Conservation (phyloP, 2,888 invertebrate species). For the Microplitis deprimator region DNA sequence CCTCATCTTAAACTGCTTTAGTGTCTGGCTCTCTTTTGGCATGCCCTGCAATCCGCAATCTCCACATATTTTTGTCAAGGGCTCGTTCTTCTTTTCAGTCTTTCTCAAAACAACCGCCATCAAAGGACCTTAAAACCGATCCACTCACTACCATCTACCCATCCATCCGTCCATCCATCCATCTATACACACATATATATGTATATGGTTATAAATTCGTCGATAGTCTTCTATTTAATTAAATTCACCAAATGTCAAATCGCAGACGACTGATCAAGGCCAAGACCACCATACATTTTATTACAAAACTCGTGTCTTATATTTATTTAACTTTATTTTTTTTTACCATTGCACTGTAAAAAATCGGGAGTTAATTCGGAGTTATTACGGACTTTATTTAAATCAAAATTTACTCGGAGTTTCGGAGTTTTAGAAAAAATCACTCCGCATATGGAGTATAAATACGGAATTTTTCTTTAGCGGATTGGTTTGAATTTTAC, state of each 20-base stretch:
- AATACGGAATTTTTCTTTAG: too few relatives aligned
- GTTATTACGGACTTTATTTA: too few relatives aligned
- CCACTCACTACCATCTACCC: conserved; percentile 19
- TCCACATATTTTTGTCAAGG: conserved; percentile 53
- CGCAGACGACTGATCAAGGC: conserved; percentile 6
- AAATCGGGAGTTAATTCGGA: too few relatives aligned
- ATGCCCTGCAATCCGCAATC: conserved; percentile 56
- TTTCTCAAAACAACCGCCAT: conserved; percentile 32
- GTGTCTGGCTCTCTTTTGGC: not conserved
- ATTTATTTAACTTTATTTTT: too few relatives aligned
- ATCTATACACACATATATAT: conserved; percentile 1
- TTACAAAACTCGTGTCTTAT: not conserved
- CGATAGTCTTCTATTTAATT: conserved; percentile 28
- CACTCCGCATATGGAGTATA: too few relatives aligned
- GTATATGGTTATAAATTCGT: conserved; percentile 25
- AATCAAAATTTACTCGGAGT: too few relatives aligned
- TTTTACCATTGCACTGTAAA: too few relatives aligned
- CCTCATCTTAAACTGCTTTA: conserved; percentile 3
- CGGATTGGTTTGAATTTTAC: too few relatives aligned
- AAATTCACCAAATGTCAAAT: conserved; percentile 24
- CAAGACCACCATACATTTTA: conserved; percentile 16
- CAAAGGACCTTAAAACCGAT: conserved; percentile 44
- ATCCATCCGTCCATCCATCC: not conserved
- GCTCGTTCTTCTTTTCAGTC: conserved; percentile 35
- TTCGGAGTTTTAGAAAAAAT: too few relatives aligned